Evolutionary conservation across 2,797 vertebrate species (phyloP).

Genomic region (Xyrichtys novacula): DNA sequence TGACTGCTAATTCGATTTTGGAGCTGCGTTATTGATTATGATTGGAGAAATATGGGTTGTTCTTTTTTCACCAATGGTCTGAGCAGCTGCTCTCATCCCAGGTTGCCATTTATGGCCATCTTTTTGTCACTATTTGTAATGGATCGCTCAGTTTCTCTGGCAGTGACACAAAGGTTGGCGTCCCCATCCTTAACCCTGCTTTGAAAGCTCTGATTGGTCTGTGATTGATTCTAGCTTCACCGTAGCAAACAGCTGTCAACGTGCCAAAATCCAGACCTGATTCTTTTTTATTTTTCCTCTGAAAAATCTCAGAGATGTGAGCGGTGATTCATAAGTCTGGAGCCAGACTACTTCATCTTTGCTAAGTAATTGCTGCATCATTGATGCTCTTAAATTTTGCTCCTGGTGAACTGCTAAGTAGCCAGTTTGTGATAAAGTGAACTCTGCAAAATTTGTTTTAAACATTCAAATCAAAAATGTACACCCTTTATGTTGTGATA

Average conservation of each 20-base stretch:
- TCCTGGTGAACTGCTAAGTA: neutral
- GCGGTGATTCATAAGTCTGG: neutral
- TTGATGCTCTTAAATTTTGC: neutral
- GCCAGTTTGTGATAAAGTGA: neutral
- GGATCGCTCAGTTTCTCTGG: neutral
- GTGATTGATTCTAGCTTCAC: slow-evolving; percentile 19
- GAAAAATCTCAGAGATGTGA: neutral
- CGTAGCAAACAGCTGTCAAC: slow-evolving; percentile 18
- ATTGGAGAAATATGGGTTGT: neutral
- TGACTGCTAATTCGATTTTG: neutral
- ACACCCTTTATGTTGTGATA: rapidly evolving
- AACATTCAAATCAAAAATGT: neutral
- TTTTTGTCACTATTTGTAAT: neutral
- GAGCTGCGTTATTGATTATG: neutral
- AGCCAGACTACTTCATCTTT: neutral
- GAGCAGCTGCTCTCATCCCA: slow-evolving; percentile 9
- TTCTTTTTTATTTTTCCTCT: slow-evolving; percentile 7
- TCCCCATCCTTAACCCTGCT: neutral
- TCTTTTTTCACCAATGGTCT: neutral
- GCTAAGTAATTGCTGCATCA: neutral
- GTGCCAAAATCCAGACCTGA: neutral
- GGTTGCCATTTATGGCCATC: neutral
- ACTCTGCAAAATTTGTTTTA: neutral
- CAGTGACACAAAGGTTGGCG: neutral
- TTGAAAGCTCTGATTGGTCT: slow-evolving; percentile 4